Percentiles rank a stretch among this genome's conserved stretches.
phyloP scores from a whole-genome alignment of 1,140 invertebrate species.

The Drosophila persimilis region DNA sequence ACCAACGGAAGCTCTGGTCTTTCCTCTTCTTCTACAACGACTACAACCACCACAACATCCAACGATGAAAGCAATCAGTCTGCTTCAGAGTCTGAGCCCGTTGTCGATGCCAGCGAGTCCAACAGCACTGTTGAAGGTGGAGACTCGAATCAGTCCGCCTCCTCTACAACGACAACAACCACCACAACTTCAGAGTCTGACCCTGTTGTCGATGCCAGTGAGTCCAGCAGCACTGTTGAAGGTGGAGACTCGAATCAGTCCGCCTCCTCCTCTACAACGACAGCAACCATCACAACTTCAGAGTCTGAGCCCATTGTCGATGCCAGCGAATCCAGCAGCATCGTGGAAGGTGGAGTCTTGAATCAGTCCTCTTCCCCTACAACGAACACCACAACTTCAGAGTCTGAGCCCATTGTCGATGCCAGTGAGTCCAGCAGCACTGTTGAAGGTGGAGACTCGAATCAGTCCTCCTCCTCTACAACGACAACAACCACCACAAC shows the following conservation, averaged over 20 bases:
- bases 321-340: background rate
- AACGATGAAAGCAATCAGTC: background rate
- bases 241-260: background rate
- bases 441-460: background rate
- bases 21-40: conserved; percentile 1
- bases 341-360: background rate
- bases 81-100: background rate
- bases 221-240: background rate
- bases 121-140: conserved; percentile 2
- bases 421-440: background rate
- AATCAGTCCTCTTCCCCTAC: conserved; percentile 4
- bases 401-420: background rate
- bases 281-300: background rate
- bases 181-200: background rate
- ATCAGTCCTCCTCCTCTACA: conserved; percentile 11
- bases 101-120: background rate
- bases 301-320: background rate
- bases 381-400: background rate
- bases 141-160: background rate
- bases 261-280: background rate
- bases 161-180: conserved; percentile 3
- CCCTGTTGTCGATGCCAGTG: background rate
- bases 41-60: conserved; percentile 6
- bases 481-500: conserved; percentile 9
- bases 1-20: background rate